A percentile compares a stretch with the other conserved stretches of the same genome.
phyloP scores from a whole-genome alignment of 2,113 vertebrate genomes.

The Aepyceros melampus region DNA sequence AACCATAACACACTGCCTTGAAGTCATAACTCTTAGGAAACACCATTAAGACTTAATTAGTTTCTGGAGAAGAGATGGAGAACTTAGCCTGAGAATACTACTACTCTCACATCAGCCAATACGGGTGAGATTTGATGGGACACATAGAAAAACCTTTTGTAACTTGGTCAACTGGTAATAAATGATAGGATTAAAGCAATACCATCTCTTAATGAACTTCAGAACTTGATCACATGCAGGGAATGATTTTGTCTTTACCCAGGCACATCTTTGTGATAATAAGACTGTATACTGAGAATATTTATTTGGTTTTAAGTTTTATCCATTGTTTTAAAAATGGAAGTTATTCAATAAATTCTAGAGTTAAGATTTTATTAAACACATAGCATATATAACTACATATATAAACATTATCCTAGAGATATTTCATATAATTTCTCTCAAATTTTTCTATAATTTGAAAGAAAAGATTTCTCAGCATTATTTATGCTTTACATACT shows the following conservation, averaged over 20 bases:
- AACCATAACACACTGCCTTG: neutral
- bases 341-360: neutral
- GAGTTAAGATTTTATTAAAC: neutral
- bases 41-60: neutral
- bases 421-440: neutral
- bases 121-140: neutral
- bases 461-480: neutral
- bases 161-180: neutral
- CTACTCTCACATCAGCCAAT: neutral
- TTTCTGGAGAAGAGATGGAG: neutral
- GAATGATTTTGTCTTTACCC: neutral
- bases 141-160: neutral
- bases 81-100: neutral
- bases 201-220: neutral
- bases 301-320: neutral
- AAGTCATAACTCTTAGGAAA: neutral
- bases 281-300: neutral
- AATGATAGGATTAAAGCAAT: neutral
- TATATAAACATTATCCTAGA: neutral
- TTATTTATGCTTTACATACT: neutral
- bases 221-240: neutral
- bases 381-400: neutral
- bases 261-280: neutral
- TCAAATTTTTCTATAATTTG: neutral
- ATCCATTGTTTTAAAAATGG: neutral